Percentiles rank a stretch among this genome's conserved stretches.
Conservation (phyloP, 2,797 vertebrate species). For the Pygocentrus nattereri region DNA sequence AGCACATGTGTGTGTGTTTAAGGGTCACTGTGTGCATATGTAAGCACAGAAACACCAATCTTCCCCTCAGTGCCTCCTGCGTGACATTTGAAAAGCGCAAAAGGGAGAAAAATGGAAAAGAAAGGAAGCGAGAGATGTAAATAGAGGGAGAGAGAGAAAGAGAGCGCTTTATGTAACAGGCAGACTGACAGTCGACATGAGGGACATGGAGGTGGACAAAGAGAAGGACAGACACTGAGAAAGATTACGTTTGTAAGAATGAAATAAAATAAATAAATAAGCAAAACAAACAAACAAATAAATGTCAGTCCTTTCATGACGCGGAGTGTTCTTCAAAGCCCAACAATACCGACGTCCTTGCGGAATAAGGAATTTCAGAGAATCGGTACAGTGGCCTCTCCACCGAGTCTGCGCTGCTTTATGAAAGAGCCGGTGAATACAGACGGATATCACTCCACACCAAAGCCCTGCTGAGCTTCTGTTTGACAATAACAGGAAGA, state of each 20-base stretch:
- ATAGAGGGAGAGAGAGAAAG: slow-evolving; percentile 57
- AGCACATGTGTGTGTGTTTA: slow-evolving; percentile 30
- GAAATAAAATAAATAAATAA: slow-evolving; percentile 37
- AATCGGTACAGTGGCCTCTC: slow-evolving; percentile 37
- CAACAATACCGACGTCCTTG: slow-evolving; percentile 31
- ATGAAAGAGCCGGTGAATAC: background rate
- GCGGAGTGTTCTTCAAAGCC: slow-evolving; percentile 16
- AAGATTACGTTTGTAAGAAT: slow-evolving; percentile 19
- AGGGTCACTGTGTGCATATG: slow-evolving; percentile 38
- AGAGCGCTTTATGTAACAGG: slow-evolving; percentile 52
- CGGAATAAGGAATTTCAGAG: slow-evolving; percentile 34
- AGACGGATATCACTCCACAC: background rate
- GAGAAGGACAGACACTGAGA: slow-evolving; percentile 21
- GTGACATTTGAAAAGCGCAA: slow-evolving; percentile 79
- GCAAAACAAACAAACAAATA: slow-evolving; percentile 21
- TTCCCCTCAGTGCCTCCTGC: slow-evolving; percentile 60
- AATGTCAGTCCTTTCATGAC: slow-evolving; percentile 30
- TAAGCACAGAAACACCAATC: slow-evolving; percentile 51
- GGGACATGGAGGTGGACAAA: slow-evolving; percentile 27
- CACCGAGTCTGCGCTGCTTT: slow-evolving; percentile 7
- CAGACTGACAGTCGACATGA: slow-evolving; percentile 38
- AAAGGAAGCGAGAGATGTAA: slow-evolving; percentile 65
- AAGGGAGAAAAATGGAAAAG: slow-evolving; percentile 64
- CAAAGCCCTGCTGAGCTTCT: background rate
- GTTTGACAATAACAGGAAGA: background rate